Base-by-base conservation (phyloP, 2,113 vertebrate species). In the Pangasianodon gigas region DNA sequence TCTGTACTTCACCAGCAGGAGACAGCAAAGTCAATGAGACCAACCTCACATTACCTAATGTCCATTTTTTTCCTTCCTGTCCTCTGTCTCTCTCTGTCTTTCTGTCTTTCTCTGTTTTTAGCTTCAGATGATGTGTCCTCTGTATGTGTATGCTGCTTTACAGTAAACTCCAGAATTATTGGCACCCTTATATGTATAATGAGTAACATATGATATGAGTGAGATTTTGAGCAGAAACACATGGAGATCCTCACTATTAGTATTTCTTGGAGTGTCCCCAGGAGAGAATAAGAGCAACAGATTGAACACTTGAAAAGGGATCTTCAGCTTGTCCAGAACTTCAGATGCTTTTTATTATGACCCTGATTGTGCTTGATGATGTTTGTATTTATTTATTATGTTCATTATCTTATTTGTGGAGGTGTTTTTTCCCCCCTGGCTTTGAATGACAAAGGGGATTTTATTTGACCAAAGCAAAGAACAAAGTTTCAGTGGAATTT, bases 61-160 rank as follows among this genome's bases (percentile, higher is more conserved):
- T 51, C 48, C 11, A n/a, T 11, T 79, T 92, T 90, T 87, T 89
- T 90, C 46, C 26, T 13, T 48, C 44, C 48, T 29, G 9, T 29
- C 24, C 10, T 32, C 65, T 71, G 1, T 32, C n/a, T 37, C 32
- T 71, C n/a, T 88, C 91, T 89, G 86, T 90, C 85, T 93, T 88
- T 91, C 88, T 87, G 19, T 89, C 48, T 83, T 51, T 88, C 21
- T 89, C 84, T 89, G 2, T 52, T 13, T 32, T 44, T 56, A 11
- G 29, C 2, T 74, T 41, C 54, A 26, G 6, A 19, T 44, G 71
- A 6, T 29, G 24, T 79, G 44, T 90, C 83, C 60, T 87, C n/a
- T 88, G 74, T 91, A 79, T 84, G 92, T 89, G 93, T 54, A 52
- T 81, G 7, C 2, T 81, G 14, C 29, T 7, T 3, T 54, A 56